Conservation (phyloP, 2,113 vertebrate genomes). For the Edolisoma coerulescens region DNA sequence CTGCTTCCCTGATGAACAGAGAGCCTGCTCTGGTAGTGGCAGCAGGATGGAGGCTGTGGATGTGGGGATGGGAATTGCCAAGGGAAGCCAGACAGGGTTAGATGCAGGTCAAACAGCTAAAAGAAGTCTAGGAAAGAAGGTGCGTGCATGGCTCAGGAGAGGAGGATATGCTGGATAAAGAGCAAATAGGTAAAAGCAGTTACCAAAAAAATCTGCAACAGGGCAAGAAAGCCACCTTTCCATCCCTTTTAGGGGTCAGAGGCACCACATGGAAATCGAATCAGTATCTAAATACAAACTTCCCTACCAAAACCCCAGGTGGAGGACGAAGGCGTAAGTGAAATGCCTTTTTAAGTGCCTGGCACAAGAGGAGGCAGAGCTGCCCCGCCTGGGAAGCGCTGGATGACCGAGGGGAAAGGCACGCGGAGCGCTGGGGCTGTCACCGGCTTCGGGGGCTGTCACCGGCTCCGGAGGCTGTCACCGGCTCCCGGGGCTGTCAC, state of each 20-base stretch:
- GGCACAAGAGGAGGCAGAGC: background rate
- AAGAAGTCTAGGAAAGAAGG: background rate
- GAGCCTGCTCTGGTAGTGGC: rapidly evolving
- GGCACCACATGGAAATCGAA: background rate
- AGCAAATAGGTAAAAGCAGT: background rate
- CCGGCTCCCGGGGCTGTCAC: too few relatives aligned
- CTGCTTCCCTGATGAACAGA: background rate
- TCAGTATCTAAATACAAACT: rapidly evolving
- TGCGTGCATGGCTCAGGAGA: background rate
- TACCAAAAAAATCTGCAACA: background rate
- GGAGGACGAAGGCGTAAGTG: rapidly evolving
- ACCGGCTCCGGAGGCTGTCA: background rate
- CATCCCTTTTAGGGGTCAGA: background rate
- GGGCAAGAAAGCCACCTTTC: background rate
- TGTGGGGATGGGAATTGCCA: background rate
- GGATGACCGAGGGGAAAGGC: background rate
- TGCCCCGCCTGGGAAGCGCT: rapidly evolving
- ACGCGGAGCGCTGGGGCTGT: rapidly evolving
- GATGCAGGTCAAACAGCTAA: background rate
- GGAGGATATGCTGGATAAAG: background rate
- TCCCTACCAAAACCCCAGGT: background rate
- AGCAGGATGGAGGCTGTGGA: background rate
- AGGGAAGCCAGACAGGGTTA: background rate
- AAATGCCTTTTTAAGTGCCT: rapidly evolving
- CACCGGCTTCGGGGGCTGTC: rapidly evolving